Conservation (phyloP, 2,797 vertebrate species). For the Gorsachius magnificus region DNA sequence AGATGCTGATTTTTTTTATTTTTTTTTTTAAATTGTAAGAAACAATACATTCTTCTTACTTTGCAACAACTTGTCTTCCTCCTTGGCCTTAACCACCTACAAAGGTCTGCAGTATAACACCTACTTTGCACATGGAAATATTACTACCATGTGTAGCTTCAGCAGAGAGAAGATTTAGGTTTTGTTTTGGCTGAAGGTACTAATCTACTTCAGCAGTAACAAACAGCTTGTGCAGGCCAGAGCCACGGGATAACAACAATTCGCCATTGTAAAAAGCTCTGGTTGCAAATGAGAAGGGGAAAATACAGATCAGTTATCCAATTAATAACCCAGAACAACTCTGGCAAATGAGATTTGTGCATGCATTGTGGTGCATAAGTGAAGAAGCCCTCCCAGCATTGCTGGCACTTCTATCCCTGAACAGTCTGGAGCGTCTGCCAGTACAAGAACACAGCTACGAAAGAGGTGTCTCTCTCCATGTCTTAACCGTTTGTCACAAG, state of each 20-base stretch:
- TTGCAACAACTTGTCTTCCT: neutral
- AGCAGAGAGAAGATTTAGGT: neutral
- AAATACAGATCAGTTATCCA: neutral
- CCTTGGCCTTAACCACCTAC: neutral
- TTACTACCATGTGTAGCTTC: neutral
- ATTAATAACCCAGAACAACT: neutral
- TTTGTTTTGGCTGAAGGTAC: neutral
- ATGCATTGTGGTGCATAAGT: neutral
- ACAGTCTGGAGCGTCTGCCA: neutral
- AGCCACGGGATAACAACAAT: fast-evolving
- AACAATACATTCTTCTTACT: neutral
- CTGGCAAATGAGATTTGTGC: neutral
- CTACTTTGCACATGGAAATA: neutral
- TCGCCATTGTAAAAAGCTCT: neutral
- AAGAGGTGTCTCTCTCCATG: neutral
- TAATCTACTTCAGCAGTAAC: neutral
- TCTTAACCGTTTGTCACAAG: neutral
- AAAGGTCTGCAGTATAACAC: neutral
- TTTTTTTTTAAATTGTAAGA: neutral
- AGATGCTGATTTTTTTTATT: neutral
- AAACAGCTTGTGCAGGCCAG: neutral
- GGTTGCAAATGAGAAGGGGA: neutral
- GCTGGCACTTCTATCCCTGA: neutral
- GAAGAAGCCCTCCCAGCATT: neutral
- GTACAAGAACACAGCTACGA: neutral